phyloP scores from a whole-genome alignment of 2,797 vertebrate genomes.

The Enteromius mattozi region DNA sequence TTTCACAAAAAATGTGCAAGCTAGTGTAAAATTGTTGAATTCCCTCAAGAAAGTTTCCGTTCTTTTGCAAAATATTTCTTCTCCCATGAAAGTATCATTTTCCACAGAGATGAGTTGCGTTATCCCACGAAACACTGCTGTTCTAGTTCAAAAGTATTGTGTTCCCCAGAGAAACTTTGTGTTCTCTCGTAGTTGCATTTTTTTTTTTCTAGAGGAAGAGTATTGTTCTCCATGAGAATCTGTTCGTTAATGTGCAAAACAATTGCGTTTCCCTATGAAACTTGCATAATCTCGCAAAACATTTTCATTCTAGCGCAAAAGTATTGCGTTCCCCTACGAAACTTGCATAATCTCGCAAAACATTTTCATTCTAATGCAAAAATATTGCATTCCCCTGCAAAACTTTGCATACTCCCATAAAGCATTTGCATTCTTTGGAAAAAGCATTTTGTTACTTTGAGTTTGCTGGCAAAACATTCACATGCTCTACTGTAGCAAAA shows the following conservation, averaged over 20 bases:
- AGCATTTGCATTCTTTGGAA: neutral
- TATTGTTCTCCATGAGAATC: too few species aligned
- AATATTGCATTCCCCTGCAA: neutral
- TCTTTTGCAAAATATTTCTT: neutral
- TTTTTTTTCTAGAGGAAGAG: too few species aligned
- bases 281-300: neutral
- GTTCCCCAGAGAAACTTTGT: neutral
- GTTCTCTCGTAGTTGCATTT: too few species aligned
- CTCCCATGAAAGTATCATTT: neutral
- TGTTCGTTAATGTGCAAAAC: too few species aligned
- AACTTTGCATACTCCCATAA: neutral
- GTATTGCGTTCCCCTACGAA: neutral
- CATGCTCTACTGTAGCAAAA: neutral
- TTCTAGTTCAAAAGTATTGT: neutral
- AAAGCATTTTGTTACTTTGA: neutral
- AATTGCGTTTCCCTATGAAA: neutral
- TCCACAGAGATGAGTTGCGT: neutral
- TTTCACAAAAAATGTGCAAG: neutral
- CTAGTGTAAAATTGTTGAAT: neutral
- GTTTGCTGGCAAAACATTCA: neutral
- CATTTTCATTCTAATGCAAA: neutral
- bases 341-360: neutral
- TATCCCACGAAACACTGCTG: neutral
- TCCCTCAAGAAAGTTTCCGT: neutral
- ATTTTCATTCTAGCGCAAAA: neutral